Evolutionary conservation across 2,113 vertebrate genomes (phyloP).

Genomic region (Neodon shergylaensis): DNA sequence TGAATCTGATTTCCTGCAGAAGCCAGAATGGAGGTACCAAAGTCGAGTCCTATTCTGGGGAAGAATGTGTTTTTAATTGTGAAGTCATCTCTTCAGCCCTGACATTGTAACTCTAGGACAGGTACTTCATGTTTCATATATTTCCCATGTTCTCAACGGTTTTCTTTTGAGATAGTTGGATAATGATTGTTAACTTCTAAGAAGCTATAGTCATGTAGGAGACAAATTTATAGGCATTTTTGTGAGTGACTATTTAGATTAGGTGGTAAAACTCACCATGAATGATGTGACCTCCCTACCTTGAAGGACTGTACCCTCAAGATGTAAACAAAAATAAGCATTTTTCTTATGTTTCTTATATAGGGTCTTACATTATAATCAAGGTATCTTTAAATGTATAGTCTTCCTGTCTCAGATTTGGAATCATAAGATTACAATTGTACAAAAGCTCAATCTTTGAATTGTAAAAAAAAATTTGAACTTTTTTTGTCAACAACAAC

Average conservation of each 20-base stretch:
- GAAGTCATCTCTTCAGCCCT: neutral
- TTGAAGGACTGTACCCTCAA: neutral
- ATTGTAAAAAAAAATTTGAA: neutral
- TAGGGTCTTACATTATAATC: neutral
- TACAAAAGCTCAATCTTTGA: neutral
- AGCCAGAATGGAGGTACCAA: neutral
- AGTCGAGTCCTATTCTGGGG: neutral
- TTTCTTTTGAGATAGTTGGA: neutral
- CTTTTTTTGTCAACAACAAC: neutral
- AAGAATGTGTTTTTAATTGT: neutral
- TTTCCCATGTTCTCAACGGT: neutral
- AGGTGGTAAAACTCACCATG: neutral
- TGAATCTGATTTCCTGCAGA: neutral
- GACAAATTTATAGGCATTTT: neutral
- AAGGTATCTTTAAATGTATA: neutral
- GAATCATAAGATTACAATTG: neutral
- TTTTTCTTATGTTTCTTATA: neutral
- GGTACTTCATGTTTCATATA: neutral
- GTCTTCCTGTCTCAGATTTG: neutral
- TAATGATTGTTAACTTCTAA: neutral
- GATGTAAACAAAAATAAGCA: neutral
- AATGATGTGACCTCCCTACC: neutral
- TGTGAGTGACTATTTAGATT: neutral
- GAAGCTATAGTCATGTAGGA: neutral
- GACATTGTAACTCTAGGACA: neutral